Conservation (phyloP, 1,140 invertebrate species). For the Streblospio benedicti region DNA sequence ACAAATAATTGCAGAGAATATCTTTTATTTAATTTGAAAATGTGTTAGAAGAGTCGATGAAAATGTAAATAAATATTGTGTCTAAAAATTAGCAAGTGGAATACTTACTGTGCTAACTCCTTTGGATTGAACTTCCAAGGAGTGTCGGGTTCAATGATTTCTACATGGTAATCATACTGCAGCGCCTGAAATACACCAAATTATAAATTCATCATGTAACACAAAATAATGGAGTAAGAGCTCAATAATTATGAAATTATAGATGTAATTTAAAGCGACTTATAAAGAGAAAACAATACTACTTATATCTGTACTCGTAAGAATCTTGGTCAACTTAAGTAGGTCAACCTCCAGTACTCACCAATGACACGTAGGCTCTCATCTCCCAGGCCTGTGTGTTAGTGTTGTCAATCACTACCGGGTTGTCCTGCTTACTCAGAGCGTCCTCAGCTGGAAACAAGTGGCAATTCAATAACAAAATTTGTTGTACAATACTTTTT, state of each 20-base stretch:
- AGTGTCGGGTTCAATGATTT: constrained; percentile 68
- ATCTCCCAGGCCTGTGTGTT: constrained; percentile 76
- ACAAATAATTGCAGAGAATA: no score
- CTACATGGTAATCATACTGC: constrained; percentile 61
- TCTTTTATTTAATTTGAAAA: no score
- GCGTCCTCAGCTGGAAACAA: constrained; percentile 43
- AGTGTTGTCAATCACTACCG: constrained; percentile 81
- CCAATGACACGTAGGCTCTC: constrained; percentile 58
- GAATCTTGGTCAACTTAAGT: not conserved
- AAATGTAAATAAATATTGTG: no score
- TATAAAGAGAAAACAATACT: no score
- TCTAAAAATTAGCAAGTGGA: no score
- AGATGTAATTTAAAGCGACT: not conserved
- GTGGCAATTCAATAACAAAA: not conserved
- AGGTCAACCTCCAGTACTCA: constrained; percentile 14
- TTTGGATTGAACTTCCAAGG: constrained; percentile 60
- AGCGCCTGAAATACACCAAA: constrained; percentile 39
- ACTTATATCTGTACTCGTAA: not conserved
- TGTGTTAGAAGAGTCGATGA: no score
- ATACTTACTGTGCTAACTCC: constrained; percentile 42
- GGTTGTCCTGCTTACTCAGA: constrained; percentile 55
- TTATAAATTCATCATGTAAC: not conserved
- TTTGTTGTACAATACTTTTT: not conserved
- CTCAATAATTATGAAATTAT: not conserved
- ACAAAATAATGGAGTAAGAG: not conserved